A percentile compares a stretch with the other conserved stretches of the same genome.
Evolutionary conservation across 1,140 invertebrate species (phyloP).

Genomic region (Hyphantria cunea): DNA sequence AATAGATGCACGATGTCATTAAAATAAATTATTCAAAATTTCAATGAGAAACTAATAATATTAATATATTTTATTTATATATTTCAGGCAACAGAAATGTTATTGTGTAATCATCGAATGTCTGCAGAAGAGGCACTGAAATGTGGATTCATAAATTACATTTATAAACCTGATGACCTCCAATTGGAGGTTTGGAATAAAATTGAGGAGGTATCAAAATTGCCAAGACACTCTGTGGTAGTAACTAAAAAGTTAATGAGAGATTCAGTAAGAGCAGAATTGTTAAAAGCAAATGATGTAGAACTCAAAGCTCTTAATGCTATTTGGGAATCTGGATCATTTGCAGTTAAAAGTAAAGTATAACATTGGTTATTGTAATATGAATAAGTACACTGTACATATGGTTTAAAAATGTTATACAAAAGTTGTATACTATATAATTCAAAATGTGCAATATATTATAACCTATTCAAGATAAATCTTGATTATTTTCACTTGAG

Average conservation of each 20-base stretch:
- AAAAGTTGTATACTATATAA: too few species aligned
- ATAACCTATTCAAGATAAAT: too few species aligned
- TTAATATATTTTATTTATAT: neutral
- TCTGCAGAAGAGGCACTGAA: constrained; percentile 88
- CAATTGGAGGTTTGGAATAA: constrained; percentile 83
- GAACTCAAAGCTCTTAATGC: constrained; percentile 53
- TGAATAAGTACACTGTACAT: too few species aligned
- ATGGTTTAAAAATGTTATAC: neutral
- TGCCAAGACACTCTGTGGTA: constrained; percentile 63
- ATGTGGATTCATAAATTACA: constrained; percentile 87
- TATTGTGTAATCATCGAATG: constrained; percentile 91
- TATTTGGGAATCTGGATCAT: constrained; percentile 29
- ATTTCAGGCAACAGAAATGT: constrained; percentile 88
- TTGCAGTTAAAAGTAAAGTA: constrained; percentile 40
- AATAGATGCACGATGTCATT: too few species aligned
- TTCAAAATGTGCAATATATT: too few species aligned
- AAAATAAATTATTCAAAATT: too few species aligned
- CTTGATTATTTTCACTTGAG: too few species aligned
- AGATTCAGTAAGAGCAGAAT: constrained; percentile 39
- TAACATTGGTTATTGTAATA: constrained; percentile 18
- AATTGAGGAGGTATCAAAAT: constrained; percentile 76
- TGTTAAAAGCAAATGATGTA: constrained; percentile 52
- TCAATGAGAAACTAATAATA: neutral
- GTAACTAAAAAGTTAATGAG: constrained; percentile 59
- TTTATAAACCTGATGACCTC: constrained; percentile 83